Evolutionary conservation across 2,888 invertebrate species (phyloP), one percentile per base, ranked within the genome.

Genomic region (Netelia fuscicornis): DNA sequence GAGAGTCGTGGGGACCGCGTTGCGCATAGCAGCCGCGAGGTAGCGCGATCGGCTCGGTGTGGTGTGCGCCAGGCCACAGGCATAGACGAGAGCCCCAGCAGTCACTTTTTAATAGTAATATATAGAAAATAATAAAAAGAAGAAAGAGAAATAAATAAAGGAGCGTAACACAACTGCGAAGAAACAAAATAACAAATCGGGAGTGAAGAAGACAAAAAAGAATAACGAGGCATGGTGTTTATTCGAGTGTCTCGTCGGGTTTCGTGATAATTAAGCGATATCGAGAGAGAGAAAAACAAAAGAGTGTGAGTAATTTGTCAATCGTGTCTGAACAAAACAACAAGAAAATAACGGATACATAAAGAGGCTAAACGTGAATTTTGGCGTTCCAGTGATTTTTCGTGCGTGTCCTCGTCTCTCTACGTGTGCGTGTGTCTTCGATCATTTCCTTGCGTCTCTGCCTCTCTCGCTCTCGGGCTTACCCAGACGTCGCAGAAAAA

Each of bases 161-260:
- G 30, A 54, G 37, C 86, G 81, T 83, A 88, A 90, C 90, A 92
- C 92, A 92, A 37, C 37, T 37, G 37, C 37, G 37, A 37, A 6
- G 37, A 37, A 37, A 37, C 37, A 37, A 37, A 37, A 6, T 37
- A 37, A 37, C 6, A 37, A 37, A 37, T 20, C 37, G 37, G 37
- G 37, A 37, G 37, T 37, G 37, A 37, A 0, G 6, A 37, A 37
- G 37, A 37, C 8, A 37, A 37, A 37, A 37, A 37, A 0, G 37
- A 37, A 6, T 37, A 37, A 37, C 37, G 37, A 37, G 37, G 37
- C 6, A 92, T 93, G 92, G 91, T 92, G 91, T 92, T 91, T 90
- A 91, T 91, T 92, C 92, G 92, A 92, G 92, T 93, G 92, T 92
- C 92, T 92, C 92, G 91, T 90, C 89, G 88, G 89, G 87, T 90